A percentile compares a stretch with the other conserved stretches of the same genome.
These are phyloP conservation scores for Miltochrista miniata DNA, from an alignment of 2,888 invertebrate species.

Conservation along the genomic window DNA sequence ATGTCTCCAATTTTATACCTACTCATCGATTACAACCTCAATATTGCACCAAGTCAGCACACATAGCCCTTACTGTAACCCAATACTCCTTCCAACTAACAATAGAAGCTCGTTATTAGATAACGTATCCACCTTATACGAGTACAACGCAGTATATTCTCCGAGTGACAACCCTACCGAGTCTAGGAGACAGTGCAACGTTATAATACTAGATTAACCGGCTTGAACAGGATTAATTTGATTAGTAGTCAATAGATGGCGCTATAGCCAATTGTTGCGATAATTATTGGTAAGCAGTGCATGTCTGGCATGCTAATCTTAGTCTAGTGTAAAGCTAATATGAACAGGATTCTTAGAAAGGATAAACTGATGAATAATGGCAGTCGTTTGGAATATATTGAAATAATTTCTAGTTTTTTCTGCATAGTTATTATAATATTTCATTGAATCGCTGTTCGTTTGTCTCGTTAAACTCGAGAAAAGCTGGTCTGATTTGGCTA, in stretches of 20 bases:
- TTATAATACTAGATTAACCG: constrained; percentile 36
- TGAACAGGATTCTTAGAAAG: constrained; percentile 8
- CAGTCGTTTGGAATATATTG: neutral
- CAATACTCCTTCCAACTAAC: neutral
- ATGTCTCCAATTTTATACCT: too few species aligned
- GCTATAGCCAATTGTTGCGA: constrained; percentile 33
- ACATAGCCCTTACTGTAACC: neutral
- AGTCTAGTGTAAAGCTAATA: constrained; percentile 32
- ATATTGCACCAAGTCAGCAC: too few species aligned
- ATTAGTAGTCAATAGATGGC: constrained; percentile 57
- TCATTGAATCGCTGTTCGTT: too few species aligned
- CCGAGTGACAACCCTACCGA: constrained; percentile 29
- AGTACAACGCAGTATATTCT: neutral
- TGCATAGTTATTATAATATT: too few species aligned
- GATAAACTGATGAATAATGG: neutral
- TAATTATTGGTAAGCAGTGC: constrained; percentile 42
- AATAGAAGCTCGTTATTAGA: neutral
- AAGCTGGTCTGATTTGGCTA: too few species aligned
- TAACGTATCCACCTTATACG: neutral
- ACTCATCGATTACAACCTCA: too few species aligned
- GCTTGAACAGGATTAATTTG: constrained; percentile 51
- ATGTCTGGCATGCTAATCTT: constrained; percentile 17
- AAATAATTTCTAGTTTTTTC: neutral
- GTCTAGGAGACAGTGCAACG: constrained; percentile 30
- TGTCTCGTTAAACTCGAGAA: too few species aligned